Conservation (phyloP, 2,888 invertebrate species). For the Luffia ferchaultella region DNA sequence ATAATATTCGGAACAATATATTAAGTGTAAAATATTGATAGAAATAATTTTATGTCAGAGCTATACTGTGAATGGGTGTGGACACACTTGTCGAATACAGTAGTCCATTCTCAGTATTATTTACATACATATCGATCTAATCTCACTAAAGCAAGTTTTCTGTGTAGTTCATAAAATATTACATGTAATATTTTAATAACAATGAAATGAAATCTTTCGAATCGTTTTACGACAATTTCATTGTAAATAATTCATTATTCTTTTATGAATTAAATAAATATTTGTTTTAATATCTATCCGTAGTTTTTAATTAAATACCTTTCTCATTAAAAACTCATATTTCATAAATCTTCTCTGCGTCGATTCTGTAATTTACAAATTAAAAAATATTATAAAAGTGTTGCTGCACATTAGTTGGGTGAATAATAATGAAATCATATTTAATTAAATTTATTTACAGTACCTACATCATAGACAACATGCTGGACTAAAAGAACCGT, state of each 20-base stretch:
- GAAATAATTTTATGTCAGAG: not conserved
- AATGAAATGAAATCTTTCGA: conserved; percentile 56
- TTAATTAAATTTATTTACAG: no score
- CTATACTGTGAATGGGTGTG: not conserved
- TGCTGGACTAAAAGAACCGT: no score
- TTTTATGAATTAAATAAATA: conserved; percentile 62
- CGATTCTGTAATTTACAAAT: conserved; percentile 23
- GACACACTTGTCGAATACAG: not conserved
- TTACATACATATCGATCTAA: conserved; percentile 59
- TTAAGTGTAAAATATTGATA: conserved; percentile 23
- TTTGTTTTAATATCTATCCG: conserved; percentile 56
- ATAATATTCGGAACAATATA: conserved; percentile 56
- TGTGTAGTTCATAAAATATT: conserved; percentile 54
- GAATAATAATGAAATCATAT: not conserved
- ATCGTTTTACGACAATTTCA: conserved; percentile 56
- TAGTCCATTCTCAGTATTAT: conserved; percentile 17
- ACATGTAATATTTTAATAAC: conserved; percentile 44
- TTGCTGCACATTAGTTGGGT: not conserved
- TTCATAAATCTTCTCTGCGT: conserved; percentile 27
- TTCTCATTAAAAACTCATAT: not conserved
- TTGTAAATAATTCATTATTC: conserved; percentile 63
- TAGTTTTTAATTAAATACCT: conserved; percentile 22
- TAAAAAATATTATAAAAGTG: conserved; percentile 4
- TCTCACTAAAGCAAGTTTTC: conserved; percentile 64
- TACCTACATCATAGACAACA: no score